A percentile compares a stretch with the other conserved stretches of the same genome.
These are phyloP conservation scores for Pogonus chalceus DNA, from an alignment of 1,140 invertebrate species.

Conservation along the genomic window DNA sequence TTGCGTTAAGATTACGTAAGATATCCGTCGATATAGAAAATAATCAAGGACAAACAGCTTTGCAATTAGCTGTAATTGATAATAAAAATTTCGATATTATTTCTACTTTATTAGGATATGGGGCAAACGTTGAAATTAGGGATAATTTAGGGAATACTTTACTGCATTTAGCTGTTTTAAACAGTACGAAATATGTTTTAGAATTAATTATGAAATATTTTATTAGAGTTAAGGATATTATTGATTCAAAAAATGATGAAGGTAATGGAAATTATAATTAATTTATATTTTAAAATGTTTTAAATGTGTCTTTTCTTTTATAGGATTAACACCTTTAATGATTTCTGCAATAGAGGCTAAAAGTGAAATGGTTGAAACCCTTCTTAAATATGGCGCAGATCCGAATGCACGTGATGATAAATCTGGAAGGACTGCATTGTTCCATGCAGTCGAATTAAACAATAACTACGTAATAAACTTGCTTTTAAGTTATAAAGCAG, in stretches of 20 bases:
- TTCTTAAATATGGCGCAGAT: background rate
- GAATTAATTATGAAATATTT: background rate
- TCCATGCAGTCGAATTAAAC: slow-evolving; percentile 2
- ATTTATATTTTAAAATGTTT: background rate
- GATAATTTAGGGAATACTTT: background rate
- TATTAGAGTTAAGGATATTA: background rate
- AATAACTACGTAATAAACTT: background rate
- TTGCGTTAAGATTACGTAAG: background rate
- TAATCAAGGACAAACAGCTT: background rate
- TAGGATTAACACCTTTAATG: background rate
- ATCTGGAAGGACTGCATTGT: background rate
- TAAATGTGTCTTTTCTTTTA: background rate
- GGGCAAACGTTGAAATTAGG: background rate
- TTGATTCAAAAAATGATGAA: background rate
- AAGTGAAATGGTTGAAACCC: background rate
- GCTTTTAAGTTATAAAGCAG: background rate
- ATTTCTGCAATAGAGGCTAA: background rate
- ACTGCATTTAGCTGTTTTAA: background rate
- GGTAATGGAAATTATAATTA: background rate
- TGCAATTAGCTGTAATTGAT: background rate
- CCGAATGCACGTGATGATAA: background rate
- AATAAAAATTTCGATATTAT: background rate
- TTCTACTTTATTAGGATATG: background rate
- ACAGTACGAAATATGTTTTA: background rate
- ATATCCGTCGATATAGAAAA: background rate